phyloP scores from a whole-genome alignment of 2,797 vertebrate species.

The Scarus forsteni region DNA sequence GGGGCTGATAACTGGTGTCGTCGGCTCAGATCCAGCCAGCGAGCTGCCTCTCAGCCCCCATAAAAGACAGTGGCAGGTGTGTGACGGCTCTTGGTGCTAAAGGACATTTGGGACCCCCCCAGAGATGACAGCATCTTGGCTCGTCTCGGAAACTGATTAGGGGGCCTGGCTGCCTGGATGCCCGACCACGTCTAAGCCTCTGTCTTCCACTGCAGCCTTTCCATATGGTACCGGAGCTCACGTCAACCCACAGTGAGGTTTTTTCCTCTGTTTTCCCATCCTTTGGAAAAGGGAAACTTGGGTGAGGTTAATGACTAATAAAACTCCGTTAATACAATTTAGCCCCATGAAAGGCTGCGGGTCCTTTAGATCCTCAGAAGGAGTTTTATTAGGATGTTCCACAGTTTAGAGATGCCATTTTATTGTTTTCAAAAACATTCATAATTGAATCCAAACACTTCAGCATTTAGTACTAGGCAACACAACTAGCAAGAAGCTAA shows the following conservation, averaged over 20 bases:
- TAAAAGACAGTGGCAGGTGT: conserved; percentile 85
- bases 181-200: conserved; percentile 18
- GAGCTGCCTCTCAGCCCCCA: conserved; percentile 54
- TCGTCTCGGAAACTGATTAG: conserved; percentile 67
- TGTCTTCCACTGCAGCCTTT: conserved; percentile 39
- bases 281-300: conserved; percentile 26
- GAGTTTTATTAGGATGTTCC: neutral
- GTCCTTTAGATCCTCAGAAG: neutral
- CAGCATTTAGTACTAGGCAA: too few relatives aligned
- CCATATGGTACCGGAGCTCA: conserved; percentile 13
- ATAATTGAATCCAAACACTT: neutral
- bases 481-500: neutral
- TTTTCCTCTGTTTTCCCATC: conserved; percentile 27
- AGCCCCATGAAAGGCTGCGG: neutral
- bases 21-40: conserved; percentile 68
- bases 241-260: conserved; percentile 14
- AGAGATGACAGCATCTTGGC: conserved; percentile 81
- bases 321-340: conserved; percentile 5
- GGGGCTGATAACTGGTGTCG: conserved; percentile 78
- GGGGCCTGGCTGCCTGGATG: conserved; percentile 44
- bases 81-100: conserved; percentile 76
- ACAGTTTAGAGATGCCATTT: neutral
- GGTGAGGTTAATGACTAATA: conserved; percentile 2
- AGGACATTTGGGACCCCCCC: conserved; percentile 72
- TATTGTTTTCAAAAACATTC: neutral